Percentiles rank a stretch among this genome's conserved stretches.
Evolutionary conservation across 2,113 vertebrate species (phyloP).

Genomic region (Mesitornis unicolor): DNA sequence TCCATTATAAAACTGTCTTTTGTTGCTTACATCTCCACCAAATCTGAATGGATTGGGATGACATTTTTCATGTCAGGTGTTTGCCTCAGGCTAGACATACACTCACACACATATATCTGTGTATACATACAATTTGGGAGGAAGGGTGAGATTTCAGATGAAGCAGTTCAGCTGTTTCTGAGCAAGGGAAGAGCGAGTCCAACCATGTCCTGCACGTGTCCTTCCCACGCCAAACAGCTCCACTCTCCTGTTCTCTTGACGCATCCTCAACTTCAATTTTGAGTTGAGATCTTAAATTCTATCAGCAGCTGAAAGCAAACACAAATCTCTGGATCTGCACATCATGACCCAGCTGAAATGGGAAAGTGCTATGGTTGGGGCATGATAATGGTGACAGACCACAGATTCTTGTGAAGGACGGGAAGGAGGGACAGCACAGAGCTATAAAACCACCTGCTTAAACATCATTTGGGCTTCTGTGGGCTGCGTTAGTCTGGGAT

Average conservation of each 20-base stretch:
- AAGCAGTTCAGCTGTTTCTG: neutral
- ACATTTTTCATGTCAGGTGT: neutral
- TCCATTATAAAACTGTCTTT: neutral
- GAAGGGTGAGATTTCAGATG: neutral
- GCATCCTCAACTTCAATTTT: neutral
- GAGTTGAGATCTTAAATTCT: neutral
- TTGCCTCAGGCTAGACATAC: neutral
- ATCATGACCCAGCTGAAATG: neutral
- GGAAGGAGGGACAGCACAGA: neutral
- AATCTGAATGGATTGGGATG: neutral
- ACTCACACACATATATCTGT: rapidly evolving
- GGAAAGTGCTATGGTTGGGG: rapidly evolving
- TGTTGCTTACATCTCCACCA: neutral
- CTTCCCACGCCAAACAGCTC: neutral
- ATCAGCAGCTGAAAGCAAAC: neutral
- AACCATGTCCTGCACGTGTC: rapidly evolving
- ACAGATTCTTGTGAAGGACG: neutral
- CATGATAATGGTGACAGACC: rapidly evolving
- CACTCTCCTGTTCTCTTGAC: neutral
- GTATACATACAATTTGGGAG: neutral
- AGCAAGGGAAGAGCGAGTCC: neutral
- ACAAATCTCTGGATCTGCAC: neutral
- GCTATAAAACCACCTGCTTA: neutral
- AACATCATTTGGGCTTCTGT: neutral
- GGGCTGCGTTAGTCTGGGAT: neutral